Percentiles rank a stretch among this genome's conserved stretches.
Evolutionary conservation across 2,113 vertebrate genomes (phyloP).

Genomic region (Anser cygnoides): DNA sequence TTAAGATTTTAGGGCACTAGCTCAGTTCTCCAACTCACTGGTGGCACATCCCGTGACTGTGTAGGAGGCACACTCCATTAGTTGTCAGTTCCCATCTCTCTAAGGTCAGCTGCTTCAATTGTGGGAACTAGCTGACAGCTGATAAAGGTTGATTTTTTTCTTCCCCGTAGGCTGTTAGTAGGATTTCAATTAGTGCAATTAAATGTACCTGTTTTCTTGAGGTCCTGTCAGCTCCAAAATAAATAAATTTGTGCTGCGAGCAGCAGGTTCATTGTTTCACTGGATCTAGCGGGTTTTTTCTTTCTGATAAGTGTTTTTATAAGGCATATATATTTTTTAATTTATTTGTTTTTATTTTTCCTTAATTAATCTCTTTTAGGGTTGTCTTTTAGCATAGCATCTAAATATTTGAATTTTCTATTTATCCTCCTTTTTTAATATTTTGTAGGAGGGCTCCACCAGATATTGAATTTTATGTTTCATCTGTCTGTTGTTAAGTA

Average conservation of each 20-base stretch:
- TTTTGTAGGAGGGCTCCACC: not conserved
- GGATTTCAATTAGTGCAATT: constrained; percentile 39
- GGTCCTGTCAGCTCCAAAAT: not conserved
- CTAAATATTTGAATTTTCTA: not conserved
- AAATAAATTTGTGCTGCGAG: not conserved
- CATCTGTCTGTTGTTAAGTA: not conserved
- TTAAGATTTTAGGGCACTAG: constrained; percentile 13
- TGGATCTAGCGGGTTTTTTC: not conserved
- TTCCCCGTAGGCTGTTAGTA: constrained; percentile 9
- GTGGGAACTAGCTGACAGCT: constrained; percentile 44
- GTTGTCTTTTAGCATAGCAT: not conserved
- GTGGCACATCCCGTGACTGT: not conserved
- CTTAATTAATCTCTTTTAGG: not conserved
- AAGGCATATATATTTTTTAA: not conserved
- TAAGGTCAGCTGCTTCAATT: constrained; percentile 25
- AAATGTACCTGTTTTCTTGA: constrained; percentile 35
- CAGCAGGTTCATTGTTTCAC: not conserved
- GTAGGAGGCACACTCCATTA: constrained; percentile 51
- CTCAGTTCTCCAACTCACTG: not conserved
- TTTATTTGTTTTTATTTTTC: not conserved
- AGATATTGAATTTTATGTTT: not conserved
- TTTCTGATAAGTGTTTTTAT: not conserved
- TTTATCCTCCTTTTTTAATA: not conserved
- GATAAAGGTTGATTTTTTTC: constrained; percentile 19
- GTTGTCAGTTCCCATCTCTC: constrained; percentile 31